A percentile compares a stretch with the other conserved stretches of the same genome.
Evolutionary conservation across 1,140 invertebrate genomes (phyloP).

Genomic region (Copidosoma floridanum): DNA sequence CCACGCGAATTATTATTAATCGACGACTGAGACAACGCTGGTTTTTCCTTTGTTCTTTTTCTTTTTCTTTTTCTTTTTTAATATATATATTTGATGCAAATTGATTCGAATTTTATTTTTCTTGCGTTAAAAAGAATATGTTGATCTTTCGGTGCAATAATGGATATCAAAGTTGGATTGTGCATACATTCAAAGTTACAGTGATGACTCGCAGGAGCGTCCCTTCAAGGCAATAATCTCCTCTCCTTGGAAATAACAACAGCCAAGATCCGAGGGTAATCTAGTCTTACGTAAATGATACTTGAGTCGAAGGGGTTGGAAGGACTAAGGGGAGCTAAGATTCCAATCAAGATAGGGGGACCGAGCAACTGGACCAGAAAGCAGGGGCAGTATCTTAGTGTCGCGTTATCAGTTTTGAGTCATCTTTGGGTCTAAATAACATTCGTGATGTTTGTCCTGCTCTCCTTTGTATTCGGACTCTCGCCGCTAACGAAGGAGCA

Average conservation of each 20-base stretch:
- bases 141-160: too few relatives aligned
- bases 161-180: too few relatives aligned
- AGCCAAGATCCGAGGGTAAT: conserved; percentile 9
- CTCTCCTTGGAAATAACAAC: conserved; percentile 14
- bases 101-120: too few relatives aligned
- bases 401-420: conserved; percentile 1
- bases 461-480: neutral
- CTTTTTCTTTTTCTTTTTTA: too few relatives aligned
- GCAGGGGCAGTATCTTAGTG: conserved; percentile 17
- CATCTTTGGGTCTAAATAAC: conserved; percentile 23
- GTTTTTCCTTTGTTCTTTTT: too few relatives aligned
- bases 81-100: too few relatives aligned
- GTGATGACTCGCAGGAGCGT: too few relatives aligned
- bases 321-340: conserved; percentile 9
- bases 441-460: conserved; percentile 19
- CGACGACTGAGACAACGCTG: too few relatives aligned
- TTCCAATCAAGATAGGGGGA: conserved; percentile 21
- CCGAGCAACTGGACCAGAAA: neutral
- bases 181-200: too few relatives aligned
- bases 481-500: neutral
- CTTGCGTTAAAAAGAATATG: too few relatives aligned
- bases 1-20: too few relatives aligned
- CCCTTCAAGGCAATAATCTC: conserved; percentile 1
- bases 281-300: conserved; percentile 1
- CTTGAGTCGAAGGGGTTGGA: neutral